These are phyloP conservation scores for Synergus gifuensis DNA, from an alignment of 2,888 invertebrate genomes.

Conservation along the genomic window DNA sequence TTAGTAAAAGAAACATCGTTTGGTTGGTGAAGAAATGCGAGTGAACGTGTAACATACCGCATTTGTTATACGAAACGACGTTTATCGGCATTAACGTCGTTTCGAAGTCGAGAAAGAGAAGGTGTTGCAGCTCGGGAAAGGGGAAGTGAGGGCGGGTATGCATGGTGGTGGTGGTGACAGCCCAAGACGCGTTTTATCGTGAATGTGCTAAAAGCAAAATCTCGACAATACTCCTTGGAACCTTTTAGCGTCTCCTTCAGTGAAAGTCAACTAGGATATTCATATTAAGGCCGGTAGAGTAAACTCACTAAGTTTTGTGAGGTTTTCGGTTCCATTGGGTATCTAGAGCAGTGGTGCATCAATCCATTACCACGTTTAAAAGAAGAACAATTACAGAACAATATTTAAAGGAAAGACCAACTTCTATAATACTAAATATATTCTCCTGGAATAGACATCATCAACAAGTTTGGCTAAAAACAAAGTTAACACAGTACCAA, in stretches of 20 bases:
- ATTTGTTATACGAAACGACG: constrained; percentile 68
- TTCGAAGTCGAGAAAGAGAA: constrained; percentile 49
- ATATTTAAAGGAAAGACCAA: too few relatives aligned
- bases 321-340: neutral
- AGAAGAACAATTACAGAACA: too few relatives aligned
- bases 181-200: constrained; percentile 72
- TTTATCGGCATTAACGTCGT: constrained; percentile 70
- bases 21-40: neutral
- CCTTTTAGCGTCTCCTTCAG: constrained; percentile 75
- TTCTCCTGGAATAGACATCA: too few relatives aligned
- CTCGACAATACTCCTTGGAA: constrained; percentile 75
- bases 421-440: too few relatives aligned
- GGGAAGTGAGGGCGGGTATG: constrained; percentile 46
- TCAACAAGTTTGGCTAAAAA: too few relatives aligned
- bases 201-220: constrained; percentile 77
- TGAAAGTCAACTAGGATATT: constrained; percentile 69
- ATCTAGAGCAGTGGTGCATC: neutral
- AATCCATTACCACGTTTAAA: too few relatives aligned
- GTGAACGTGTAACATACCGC: constrained; percentile 53
- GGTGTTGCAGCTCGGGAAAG: constrained; percentile 50
- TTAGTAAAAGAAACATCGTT: neutral
- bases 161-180: constrained; percentile 47
- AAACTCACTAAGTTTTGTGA: constrained; percentile 49
- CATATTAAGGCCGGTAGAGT: constrained; percentile 55
- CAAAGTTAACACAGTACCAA: too few relatives aligned